Conservation (phyloP, 2,797 vertebrate species). For the Rhabdophis nuchalis region DNA sequence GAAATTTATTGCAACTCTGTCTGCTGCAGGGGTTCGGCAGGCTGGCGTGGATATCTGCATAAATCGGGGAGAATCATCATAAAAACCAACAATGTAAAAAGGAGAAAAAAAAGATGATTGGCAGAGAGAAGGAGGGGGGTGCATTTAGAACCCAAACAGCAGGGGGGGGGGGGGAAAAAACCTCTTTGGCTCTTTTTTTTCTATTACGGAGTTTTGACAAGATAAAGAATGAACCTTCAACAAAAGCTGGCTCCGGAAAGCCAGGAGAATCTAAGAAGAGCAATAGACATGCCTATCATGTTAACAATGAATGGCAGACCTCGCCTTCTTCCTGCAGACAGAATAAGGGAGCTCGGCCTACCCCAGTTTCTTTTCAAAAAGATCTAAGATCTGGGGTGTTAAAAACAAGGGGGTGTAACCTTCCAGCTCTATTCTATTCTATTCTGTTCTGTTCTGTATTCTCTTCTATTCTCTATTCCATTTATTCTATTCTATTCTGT, state of each 20-base stretch:
- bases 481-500: too few species aligned
- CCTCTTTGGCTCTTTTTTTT: constrained; percentile 29
- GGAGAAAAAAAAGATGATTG: neutral
- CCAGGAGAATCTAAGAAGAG: constrained; percentile 7
- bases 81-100: neutral
- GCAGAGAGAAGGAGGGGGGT: neutral
- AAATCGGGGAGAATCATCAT: constrained; percentile 45
- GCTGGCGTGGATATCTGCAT: constrained; percentile 8
- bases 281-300: constrained; percentile 20
- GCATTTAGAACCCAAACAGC: constrained; percentile 29
- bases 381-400: constrained; percentile 5
- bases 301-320: constrained; percentile 19
- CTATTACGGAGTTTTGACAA: constrained; percentile 54
- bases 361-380: neutral
- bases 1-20: constrained; percentile 41
- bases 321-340: constrained; percentile 20
- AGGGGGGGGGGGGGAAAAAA: too few species aligned
- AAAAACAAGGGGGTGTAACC: neutral
- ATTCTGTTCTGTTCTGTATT: too few species aligned
- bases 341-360: neutral
- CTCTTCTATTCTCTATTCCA: too few species aligned
- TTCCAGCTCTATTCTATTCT: too few species aligned
- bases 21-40: constrained; percentile 36
- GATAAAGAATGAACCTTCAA: constrained; percentile 39
- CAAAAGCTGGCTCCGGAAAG: constrained; percentile 36